These are phyloP conservation scores for Orthosia incerta DNA, from an alignment of 2,888 invertebrate genomes.

Conservation along the genomic window DNA sequence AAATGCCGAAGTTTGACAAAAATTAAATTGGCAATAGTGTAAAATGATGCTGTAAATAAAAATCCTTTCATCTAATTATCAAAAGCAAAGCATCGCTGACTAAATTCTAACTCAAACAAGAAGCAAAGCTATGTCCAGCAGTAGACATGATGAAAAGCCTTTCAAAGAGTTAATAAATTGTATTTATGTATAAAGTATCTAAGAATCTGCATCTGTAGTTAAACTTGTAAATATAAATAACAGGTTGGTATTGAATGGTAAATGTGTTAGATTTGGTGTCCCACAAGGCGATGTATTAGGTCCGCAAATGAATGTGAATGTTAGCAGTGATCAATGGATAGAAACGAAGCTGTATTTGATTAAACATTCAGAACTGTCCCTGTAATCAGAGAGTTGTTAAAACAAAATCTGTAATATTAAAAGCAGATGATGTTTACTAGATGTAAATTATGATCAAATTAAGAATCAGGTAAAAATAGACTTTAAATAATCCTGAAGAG, in stretches of 20 bases:
- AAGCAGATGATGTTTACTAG: not conserved
- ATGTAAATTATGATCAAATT: not conserved
- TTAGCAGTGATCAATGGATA: conserved; percentile 63
- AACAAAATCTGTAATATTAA: not conserved
- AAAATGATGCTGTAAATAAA: not conserved
- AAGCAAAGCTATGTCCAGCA: conserved; percentile 8
- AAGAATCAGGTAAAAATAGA: not conserved
- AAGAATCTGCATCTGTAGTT: conserved; percentile 29
- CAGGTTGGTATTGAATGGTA: conserved; percentile 60
- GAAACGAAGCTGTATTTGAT: conserved; percentile 68
- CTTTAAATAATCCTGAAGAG: too few relatives aligned
- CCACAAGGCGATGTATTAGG: conserved; percentile 72
- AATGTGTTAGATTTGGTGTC: conserved; percentile 76
- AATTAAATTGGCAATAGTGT: conserved; percentile 14
- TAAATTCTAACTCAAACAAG: not conserved
- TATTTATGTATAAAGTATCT: conserved; percentile 16
- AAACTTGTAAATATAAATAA: conserved; percentile 49
- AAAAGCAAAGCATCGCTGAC: not conserved
- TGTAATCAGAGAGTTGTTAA: too few relatives aligned
- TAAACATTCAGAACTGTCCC: not conserved
- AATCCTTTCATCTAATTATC: not conserved
- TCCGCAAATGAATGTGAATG: conserved; percentile 71
- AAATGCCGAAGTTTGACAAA: not conserved
- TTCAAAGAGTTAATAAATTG: not conserved
- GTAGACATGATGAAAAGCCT: not conserved